Evolutionary conservation across 2,113 vertebrate genomes (phyloP), one percentile per base, ranked within the genome.

Genomic region (Penelope pileata): DNA sequence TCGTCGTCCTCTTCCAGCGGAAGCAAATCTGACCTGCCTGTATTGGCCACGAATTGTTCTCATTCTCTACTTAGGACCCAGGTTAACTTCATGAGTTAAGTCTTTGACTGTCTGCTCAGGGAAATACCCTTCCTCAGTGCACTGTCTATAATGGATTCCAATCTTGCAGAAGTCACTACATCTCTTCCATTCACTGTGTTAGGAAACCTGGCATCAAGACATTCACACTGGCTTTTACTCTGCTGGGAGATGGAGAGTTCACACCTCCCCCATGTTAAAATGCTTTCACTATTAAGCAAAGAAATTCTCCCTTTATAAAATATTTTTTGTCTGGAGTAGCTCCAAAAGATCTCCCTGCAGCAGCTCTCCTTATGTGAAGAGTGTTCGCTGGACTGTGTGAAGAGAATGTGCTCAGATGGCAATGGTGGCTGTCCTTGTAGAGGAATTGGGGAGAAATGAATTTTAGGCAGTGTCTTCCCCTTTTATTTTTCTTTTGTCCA

Each of bases 11-110:
- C 43, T 70, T 70, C 43, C 43, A 43, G 34, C 2, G 0, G 9
- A 56, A 56, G 42, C 21, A 47, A 62, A 12, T 7, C 42, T 78
- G 66, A 74, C 22, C 59, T 24, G 2, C 1, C 27, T 1, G 8
- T 7, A 1, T 11, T 15, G n/a, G 30, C n/a, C 36, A 62, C 48
- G 30, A 19, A 30, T 23, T 14, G 42, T 45, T 72, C 70, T 76
- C 17, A 3, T 6, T 5, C 54, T 54, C 45, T 56, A 16, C 51
- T 38, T 43, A 23, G 38, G 13, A 16, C 32, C 45, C 26, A 27
- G 59, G 16, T 5, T 17, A 64, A 48, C 18, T 13, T 10, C 47
- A 24, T 0, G 0, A 32, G 36, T 26, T 7, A 42, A 16, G 0
- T 1, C 54, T 19, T 53, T 15, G 12, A 29, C 16, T 5, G 4